Base-by-base conservation (phyloP, 2,888 invertebrate species). In the Caenorhabditis sp. region DNA sequence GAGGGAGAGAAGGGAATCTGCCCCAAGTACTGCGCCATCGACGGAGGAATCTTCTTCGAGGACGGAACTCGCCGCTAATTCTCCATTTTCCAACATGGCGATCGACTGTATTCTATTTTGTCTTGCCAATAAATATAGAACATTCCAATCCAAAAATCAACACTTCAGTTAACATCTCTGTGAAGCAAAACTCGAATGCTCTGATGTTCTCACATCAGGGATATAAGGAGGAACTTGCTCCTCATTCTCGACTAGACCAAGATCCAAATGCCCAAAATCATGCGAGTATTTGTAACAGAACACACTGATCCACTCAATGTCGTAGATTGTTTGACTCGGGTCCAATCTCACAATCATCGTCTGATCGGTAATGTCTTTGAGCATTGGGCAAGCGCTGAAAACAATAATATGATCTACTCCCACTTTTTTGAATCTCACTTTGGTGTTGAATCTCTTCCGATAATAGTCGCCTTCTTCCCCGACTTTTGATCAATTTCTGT, bases 251-350 rank as follows among this genome's bases (percentile, higher is more conserved):
- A 85, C 79, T 26, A 90, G 59, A 22, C 85, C 75, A 26, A 90
- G 66, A 31, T 76, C 77, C 51, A 90, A 68, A 63, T 90, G 90
- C 7, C 91, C 91, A 70, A 91, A 91, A 79, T 91, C 89, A 49
- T 87, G 87, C 2, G 82, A 85, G 41, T 86, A 87, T 24, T 82
- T 85, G 73, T 85, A 87, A 51, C 87, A 88, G 54, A 88, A 90
- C 8, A 91, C 86, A 26, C 87, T 85, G 24, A 91, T 74, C 80
- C 89, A 91, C 51, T 89, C 87, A 22, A 91, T 87, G 61, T 89
- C 87, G 74, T 90, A 90, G 49, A 91, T 79, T 8, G 89, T 89
- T 69, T 89, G 89, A 22, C 79, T 82, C 0, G 79, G 84, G 41
- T 84, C 80, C 38, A 91, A 85, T 4, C 88, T 85, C 2, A 89